These are phyloP conservation scores for Globicephala melas DNA, from an alignment of 2,113 vertebrate genomes.

Conservation along the genomic window DNA sequence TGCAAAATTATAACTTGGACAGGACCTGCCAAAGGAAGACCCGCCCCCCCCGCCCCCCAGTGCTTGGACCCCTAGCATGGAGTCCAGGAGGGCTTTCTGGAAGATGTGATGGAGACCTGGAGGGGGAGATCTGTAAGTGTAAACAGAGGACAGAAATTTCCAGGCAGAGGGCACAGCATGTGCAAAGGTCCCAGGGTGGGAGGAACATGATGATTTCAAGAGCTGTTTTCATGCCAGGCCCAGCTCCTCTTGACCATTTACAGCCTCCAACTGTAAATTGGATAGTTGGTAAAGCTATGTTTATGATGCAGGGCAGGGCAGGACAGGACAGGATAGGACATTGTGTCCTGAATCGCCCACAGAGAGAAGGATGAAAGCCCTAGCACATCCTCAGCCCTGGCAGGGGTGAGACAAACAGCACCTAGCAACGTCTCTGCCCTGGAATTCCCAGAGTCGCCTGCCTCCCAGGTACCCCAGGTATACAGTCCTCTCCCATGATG, in stretches of 20 bases:
- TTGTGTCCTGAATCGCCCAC: not conserved
- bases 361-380: not conserved
- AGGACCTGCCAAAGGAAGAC: not conserved
- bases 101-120: not conserved
- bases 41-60: rapidly evolving
- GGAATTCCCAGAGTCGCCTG: not conserved
- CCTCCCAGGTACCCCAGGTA: not conserved
- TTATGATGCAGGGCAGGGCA: not conserved
- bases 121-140: not conserved
- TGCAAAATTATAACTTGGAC: not conserved
- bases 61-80: not conserved
- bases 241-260: not conserved
- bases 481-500: not conserved
- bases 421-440: not conserved
- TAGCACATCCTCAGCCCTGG: not conserved
- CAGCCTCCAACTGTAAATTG: not conserved
- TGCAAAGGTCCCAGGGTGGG: not conserved
- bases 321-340: not conserved
- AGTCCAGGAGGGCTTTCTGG: not conserved
- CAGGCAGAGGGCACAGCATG: too few species aligned
- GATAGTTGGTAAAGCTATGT: not conserved
- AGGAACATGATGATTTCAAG: not conserved
- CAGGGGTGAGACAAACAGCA: not conserved
- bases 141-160: not conserved
- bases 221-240: not conserved